Base-by-base conservation (phyloP, 2,888 invertebrate species). In the Stratiomys singularior region DNA sequence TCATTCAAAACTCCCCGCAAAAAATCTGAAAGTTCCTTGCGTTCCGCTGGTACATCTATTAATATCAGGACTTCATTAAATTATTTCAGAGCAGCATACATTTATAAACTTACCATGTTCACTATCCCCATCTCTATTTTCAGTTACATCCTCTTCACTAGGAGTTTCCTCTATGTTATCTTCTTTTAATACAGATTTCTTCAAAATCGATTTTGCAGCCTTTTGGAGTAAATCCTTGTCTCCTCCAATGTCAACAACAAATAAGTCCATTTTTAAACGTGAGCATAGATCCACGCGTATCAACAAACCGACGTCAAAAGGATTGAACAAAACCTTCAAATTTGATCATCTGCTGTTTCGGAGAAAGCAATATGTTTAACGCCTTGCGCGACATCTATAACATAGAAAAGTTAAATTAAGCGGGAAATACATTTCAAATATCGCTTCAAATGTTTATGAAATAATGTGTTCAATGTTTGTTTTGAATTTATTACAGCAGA, bases 231-330 rank as follows among this genome's bases (percentile, higher is more conserved):
- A 80, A 64, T 83, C 80, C n/a, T 83, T 80, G 74, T 86, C 83
- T 4, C 86, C 85, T n/a, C 79, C 78, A 0, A 84, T 83, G 79
- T 86, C 86, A 9, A 85, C 56, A 47, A 84, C 81, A 81, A 86
- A 86, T 18, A 85, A 81, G 67, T 84, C 82, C 86, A 86, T 85
- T 78, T 1, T 18, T 15, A 46, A 7, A 15, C 60, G 18, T 15
- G 52, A 1, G 37, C 52, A 52, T 4, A 52, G 13, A 15, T 52
- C 66, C 66, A 13, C 30, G 44, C 27, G 66, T 18, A 18, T 66
- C 66, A 66, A 66, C 66, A 66, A 66, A 7, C n/a, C 1, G n/a
- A 44, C 21, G 66, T 37, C 37, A 66, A 66, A 52, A 66, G 66
- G 37, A 30, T 28, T 52, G 64, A 27, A 37, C 28, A 27, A 18